phyloP scores from a whole-genome alignment of 2,797 vertebrate genomes.

The Microcaecilia unicolor region DNA sequence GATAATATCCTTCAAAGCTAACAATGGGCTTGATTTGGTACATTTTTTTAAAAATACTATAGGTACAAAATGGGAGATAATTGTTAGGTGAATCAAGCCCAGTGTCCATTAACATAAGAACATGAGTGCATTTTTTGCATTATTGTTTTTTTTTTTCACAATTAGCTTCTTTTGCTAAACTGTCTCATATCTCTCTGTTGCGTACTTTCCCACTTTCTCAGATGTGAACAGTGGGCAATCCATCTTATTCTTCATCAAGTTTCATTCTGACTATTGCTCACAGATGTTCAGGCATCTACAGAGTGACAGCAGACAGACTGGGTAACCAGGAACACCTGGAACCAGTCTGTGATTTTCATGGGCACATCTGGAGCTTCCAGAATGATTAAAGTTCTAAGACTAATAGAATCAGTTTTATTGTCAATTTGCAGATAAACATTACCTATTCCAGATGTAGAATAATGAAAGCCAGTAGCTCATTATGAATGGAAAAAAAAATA shows the following conservation, averaged over 20 bases:
- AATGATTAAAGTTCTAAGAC: background rate
- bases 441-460: background rate
- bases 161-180: too few species aligned
- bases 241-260: background rate
- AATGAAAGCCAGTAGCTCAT: background rate
- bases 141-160: too few species aligned
- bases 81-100: too few species aligned
- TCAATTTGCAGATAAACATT: conserved; percentile 9
- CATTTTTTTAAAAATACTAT: too few species aligned
- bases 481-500: background rate
- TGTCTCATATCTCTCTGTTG: too few species aligned
- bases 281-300: background rate
- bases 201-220: too few species aligned
- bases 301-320: background rate
- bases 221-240: background rate
- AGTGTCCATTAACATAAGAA: too few species aligned
- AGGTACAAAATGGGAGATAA: too few species aligned
- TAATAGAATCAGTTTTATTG: conserved; percentile 13
- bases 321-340: conserved; percentile 14
- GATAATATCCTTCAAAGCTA: too few species aligned
- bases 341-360: conserved; percentile 9
- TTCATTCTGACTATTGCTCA: background rate
- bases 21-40: too few species aligned
- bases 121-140: too few species aligned
- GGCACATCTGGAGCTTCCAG: conserved; percentile 4